Evolutionary conservation across 2,113 vertebrate species (phyloP), one percentile per base, ranked within the genome.

Genomic region (Hippocampus abdominalis): DNA sequence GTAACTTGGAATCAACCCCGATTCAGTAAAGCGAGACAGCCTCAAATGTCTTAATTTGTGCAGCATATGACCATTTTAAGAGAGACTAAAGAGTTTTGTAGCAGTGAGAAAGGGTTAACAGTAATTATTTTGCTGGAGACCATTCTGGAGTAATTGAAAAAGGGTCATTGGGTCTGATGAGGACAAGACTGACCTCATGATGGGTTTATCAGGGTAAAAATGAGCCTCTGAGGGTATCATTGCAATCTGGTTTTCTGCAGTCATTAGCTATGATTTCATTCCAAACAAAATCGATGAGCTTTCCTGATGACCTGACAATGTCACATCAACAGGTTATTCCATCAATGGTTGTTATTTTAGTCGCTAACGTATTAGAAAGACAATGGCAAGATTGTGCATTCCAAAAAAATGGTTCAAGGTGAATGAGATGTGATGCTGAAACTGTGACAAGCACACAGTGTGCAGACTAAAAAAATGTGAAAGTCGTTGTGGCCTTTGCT

Each of bases 401-500:
- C 8, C 3, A 49, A 20, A 32, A 32, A 11, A 59, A 27, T 59
- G 27, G 13, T 59, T 32, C 57, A 53, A 32, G 51, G 51, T 54
- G 21, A n/a, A 54, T 54, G 51, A 54, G 51, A 54, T n/a, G 23
- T 11, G 51, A 54, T 54, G 21, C 8, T 54, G 21, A 54, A 54
- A 23, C 32, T 65, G 27, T 29, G 32, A 12, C 68, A 51, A 66
- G 66, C 40, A 59, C 40, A 66, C 46, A 73, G 40, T 48, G 36
- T 13, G 23, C 20, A 75, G 44, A 69, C 70, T 21, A 39, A n/a
- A 56, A 72, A 72, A 66, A 72, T 49, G 40, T 48, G 68, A 63
- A 76, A 78, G 72, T 74, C 67, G 72, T 75, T 75, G 72, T 32
- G 54, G 69, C 69, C 69, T 81, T 68, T 75, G 66, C 74, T 51